These are phyloP conservation scores for Neogale vison DNA, from an alignment of 2,113 vertebrate genomes.

Conservation along the genomic window DNA sequence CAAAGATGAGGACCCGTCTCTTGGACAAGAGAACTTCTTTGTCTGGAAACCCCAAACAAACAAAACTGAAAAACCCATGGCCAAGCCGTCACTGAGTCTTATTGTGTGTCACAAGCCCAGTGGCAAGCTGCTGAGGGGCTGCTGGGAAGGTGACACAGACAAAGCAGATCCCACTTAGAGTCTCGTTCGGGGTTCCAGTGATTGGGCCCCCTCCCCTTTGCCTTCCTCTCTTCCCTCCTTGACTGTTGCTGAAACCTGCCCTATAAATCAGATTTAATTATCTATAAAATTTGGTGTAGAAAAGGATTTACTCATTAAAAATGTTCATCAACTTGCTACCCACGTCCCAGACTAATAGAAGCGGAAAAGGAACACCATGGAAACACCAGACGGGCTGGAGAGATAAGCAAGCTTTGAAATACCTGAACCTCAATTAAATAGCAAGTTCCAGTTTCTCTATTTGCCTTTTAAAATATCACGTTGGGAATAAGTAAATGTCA, in stretches of 20 bases:
- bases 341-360: constrained; percentile 73
- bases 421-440: constrained; percentile 64
- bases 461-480: constrained; percentile 61
- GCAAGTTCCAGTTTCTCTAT: constrained; percentile 63
- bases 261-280: constrained; percentile 73
- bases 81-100: not conserved
- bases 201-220: not conserved
- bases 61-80: not conserved
- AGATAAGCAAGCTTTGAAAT: constrained; percentile 74
- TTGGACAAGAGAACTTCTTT: not conserved
- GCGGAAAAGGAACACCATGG: constrained; percentile 64
- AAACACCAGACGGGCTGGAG: constrained; percentile 49
- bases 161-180: not conserved
- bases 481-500: constrained; percentile 45
- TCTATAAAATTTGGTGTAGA: constrained; percentile 58
- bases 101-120: not conserved
- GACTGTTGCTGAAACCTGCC: constrained; percentile 53
- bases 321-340: constrained; percentile 77
- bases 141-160: constrained; percentile 29
- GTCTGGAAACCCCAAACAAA: not conserved
- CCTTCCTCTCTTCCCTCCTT: constrained; percentile 62
- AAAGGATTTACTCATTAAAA: constrained; percentile 81
- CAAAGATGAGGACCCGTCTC: not conserved
- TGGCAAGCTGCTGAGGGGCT: not conserved
- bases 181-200: not conserved